Base-by-base conservation (phyloP, 2,113 vertebrate genomes). In the Bambusicola thoracicus region DNA sequence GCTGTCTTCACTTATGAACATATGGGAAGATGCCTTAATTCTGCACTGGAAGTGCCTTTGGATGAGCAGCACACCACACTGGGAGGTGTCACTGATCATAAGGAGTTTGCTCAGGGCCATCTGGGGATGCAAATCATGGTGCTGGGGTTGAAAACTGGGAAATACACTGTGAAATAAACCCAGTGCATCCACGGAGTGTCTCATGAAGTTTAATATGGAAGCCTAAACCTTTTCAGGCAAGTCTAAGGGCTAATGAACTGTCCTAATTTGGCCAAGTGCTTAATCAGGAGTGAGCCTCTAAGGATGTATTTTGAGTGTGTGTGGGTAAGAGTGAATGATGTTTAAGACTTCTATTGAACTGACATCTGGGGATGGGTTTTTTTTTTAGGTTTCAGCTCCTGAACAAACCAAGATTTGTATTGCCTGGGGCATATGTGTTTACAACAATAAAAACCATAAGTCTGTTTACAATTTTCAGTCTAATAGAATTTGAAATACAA, bases 401-500 rank as follows among this genome's bases (percentile, higher is more conserved):
- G 49, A 69, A 81, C 51, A 90, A 90, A 89, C 40, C 19, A 62
- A 63, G 51, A 49, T 91, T n/a, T 69, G n/a, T 94, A n/a, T 69
- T 72, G 77, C 81, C 89, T 88, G 77, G 17, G 59, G 82, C 82
- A 18, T 78, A 68, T n/a, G 32, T 66, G 68, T 94, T 95, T 91
- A 58, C 46, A 80, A 40, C 61, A 91, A 73, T 90, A 89, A 89
- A 91, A 78, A 10, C 16, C 75, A 25, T 56, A 62, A 84, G 27
- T 46, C 74, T 82, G 53, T 90, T 90, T 92, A 89, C 70, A 85
- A 8, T 91, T 85, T 70, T 80, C 85, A 91, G 72, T 67, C 72
- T 91, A 72, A 66, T n/a, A 29, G 75, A 80, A 92, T 81, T 73
- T 85, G 62, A 89, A 95, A 84, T 48, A 91, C 69, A 34, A 81